Evolutionary conservation across 2,113 vertebrate genomes (phyloP).

Genomic region (Paralichthys olivaceus): DNA sequence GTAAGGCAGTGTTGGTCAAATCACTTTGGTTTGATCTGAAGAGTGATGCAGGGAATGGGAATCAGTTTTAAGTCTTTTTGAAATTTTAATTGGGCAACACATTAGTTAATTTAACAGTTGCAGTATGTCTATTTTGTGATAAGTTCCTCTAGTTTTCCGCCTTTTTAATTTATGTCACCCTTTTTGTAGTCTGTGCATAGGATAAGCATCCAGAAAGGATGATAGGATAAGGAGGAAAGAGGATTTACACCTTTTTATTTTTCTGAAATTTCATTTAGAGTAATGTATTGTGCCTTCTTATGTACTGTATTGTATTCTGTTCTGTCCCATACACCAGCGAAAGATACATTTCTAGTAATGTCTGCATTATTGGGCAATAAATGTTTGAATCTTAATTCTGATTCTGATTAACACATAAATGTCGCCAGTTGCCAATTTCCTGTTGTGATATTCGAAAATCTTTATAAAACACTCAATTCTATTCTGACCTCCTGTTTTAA

Average conservation of each 20-base stretch:
- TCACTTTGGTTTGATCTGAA: not conserved
- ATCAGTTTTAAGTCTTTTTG: slow-evolving; percentile 66
- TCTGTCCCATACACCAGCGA: too few species aligned
- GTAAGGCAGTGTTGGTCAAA: not conserved
- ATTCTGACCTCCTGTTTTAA: slow-evolving; percentile 9
- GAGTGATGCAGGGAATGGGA: not conserved
- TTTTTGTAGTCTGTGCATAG: slow-evolving; percentile 41
- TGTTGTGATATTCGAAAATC: slow-evolving; percentile 7
- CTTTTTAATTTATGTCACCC: slow-evolving; percentile 47
- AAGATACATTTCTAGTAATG: too few species aligned
- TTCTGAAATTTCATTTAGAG: too few species aligned
- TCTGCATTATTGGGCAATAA: too few species aligned
- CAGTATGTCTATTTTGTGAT: slow-evolving; percentile 62
- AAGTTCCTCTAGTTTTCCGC: slow-evolving; percentile 48
- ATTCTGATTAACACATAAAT: too few species aligned
- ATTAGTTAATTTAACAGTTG: too few species aligned
- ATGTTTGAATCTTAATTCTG: too few species aligned
- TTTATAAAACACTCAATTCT: not conserved
- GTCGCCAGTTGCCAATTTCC: not conserved
- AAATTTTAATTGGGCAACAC: slow-evolving; percentile 80
- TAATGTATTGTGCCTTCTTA: too few species aligned
- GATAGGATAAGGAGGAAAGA: too few species aligned
- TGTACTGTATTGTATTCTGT: too few species aligned
- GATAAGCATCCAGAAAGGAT: not conserved
- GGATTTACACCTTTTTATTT: too few species aligned